Evolutionary conservation across 1,140 invertebrate genomes (phyloP), one percentile per base, ranked within the genome.

Genomic region (Tenebrio molitor): DNA sequence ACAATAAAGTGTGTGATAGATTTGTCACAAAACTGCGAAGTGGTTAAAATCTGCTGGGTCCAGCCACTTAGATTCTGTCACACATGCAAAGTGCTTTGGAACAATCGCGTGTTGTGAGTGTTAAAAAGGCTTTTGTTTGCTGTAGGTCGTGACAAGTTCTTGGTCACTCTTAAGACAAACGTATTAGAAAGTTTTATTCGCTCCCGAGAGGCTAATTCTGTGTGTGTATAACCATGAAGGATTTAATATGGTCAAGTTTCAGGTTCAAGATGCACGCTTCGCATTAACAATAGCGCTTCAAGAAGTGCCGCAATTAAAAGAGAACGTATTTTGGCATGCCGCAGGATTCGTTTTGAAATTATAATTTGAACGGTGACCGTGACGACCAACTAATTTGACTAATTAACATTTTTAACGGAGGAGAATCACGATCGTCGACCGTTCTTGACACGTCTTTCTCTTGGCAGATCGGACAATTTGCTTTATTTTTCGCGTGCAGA

Each of bases 361-460:
- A 39, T 7, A 39, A 39, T 39, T 39, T 39, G 36, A n/a, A 39
- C 36, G n/a, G 4, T 58, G 50, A 58, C 50, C 50, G 50, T 58
- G 23, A 58, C 50, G 15, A 4, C 17, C n/a, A 39, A 7, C 4
- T 46, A 16, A 19, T 12, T 2, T 46, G 6, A 46, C 25, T 29
- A 29, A 58, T 58, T 58, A 23, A 17, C 12, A 29, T 58, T 53
- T 53, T 25, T 46, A 16, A 46, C 10, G 8, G 8, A 29, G 25
- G n/a, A 14, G 23, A 5, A 46, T 46, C 42, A 46, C 17, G 17
- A 66, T 66, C 64, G 44, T 23, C 21, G 42, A 66, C 34, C 64
- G 64, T 66, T 66, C 64, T 66, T 66, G 64, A 65, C 63, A 39
- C 14, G 8, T 53, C 19, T 53, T 23, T 53, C 17, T 4, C 14